Base-by-base conservation (phyloP, 1,140 invertebrate species). In the Papilio xuthus region DNA sequence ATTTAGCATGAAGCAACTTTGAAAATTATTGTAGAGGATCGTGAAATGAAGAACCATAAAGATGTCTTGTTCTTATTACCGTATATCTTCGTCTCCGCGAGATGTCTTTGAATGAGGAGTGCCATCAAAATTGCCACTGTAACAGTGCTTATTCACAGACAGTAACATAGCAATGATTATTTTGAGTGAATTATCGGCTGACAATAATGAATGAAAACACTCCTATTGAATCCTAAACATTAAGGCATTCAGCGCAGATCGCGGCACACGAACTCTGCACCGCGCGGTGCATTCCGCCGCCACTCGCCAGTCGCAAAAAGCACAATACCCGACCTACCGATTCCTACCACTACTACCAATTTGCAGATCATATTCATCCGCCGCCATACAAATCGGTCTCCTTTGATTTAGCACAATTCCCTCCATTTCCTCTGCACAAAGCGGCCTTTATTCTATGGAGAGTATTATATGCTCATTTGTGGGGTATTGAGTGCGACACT, bases 401-500 rank as follows among this genome's bases (percentile, higher is more conserved):
- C 88, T 88, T 89, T 89, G 86, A 86, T 75, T 56, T 69, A 26
- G 80, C 75, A 86, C 83, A 89, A 88, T 86, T 70, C 83, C 84
- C 80, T 81, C 81, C 84, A 82, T 82, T 89, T 85, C 83, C 86
- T 83, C 53, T 75, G 78, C 77, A 85, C 83, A 89, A 87, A 85
- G 81, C 80, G 37, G 63, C 84, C 80, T 82, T 89, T 89, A 84
- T 81, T 86, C 79, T 80, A 85, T 86, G 79, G 85, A 81, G 44
- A 56, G 82, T 80, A 89, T 89, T 89, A 87, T 89, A 85, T 86
- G 86, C 85, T 89, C 87, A 85, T 89, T 89, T 89, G 86, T 84
- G 82, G 69, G 69, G 81, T 81, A 86, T 89, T 88, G 80, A 86
- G 76, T 79, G 83, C 82, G 87, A 87, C 87, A 88, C 86, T 88